These are phyloP conservation scores for Mimas tiliae DNA, from an alignment of 2,888 invertebrate species.

Conservation along the genomic window DNA sequence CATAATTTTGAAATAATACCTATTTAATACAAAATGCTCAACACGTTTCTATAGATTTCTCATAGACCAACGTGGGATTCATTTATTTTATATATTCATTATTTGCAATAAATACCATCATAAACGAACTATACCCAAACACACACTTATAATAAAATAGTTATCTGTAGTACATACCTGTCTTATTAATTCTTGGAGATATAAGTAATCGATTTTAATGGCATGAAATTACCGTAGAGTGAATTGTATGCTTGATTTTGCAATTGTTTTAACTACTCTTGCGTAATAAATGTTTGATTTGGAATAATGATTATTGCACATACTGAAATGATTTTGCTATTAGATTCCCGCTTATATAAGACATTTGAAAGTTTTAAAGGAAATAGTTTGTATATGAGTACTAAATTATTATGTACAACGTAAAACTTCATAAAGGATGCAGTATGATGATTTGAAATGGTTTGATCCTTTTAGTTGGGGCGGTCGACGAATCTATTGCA, in stretches of 20 bases:
- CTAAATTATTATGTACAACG: too few species aligned
- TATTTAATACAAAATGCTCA: neutral
- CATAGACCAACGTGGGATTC: too few species aligned
- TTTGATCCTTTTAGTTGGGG: neutral
- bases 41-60: neutral
- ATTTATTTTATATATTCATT: too few species aligned
- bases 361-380: neutral
- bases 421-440: too few species aligned
- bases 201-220: slow-evolving; percentile 7
- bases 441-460: neutral
- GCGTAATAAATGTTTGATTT: neutral
- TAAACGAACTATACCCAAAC: too few species aligned
- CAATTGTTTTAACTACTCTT: slow-evolving; percentile 5
- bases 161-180: neutral
- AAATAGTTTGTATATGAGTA: too few species aligned
- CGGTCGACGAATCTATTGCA: slow-evolving; percentile 16
- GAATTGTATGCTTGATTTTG: slow-evolving; percentile 7
- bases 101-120: too few species aligned
- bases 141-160: neutral
- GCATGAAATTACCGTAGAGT: neutral
- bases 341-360: neutral
- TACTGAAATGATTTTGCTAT: neutral
- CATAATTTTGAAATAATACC: neutral
- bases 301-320: neutral
- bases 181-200: neutral